Conservation (phyloP, 2,888 invertebrate genomes). For the Eristalis pertinax region DNA sequence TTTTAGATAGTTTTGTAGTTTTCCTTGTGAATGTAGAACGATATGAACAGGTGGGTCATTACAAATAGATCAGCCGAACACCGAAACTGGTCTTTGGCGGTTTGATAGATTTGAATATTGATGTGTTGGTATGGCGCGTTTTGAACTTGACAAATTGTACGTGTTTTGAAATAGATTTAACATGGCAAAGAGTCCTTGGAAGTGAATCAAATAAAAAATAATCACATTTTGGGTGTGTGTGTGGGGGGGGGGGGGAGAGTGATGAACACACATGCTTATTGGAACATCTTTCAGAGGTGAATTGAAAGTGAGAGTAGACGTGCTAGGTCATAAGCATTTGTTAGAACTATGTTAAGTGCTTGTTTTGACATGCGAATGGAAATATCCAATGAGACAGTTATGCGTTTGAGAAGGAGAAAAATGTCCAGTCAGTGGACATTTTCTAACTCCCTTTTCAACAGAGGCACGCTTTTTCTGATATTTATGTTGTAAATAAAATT, state of each 20-base stretch:
- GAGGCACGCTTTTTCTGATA: too few relatives aligned
- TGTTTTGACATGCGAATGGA: neutral
- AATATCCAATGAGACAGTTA: too few relatives aligned
- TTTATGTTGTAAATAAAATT: too few relatives aligned
- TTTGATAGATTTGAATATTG: neutral
- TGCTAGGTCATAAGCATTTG: neutral
- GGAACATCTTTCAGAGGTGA: neutral
- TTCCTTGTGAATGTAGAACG: neutral
- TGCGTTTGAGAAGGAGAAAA: too few relatives aligned
- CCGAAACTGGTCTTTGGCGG: neutral
- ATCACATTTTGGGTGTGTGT: too few relatives aligned
- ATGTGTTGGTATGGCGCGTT: neutral
- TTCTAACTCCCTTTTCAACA: too few relatives aligned
- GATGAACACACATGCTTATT: neutral
- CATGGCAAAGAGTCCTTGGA: neutral
- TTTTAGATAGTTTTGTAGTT: slow-evolving; percentile 1
- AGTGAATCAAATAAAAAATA: neutral
- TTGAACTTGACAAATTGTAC: neutral
- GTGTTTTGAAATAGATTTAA: neutral
- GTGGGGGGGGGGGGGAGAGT: neutral
- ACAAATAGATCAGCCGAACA: neutral
- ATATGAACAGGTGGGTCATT: neutral
- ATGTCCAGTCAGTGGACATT: too few relatives aligned
- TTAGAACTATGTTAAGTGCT: neutral
- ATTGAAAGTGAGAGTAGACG: neutral